Evolutionary conservation across 2,888 invertebrate genomes (phyloP), one percentile per base, ranked within the genome.

Genomic region (Napeogenes sylphis): DNA sequence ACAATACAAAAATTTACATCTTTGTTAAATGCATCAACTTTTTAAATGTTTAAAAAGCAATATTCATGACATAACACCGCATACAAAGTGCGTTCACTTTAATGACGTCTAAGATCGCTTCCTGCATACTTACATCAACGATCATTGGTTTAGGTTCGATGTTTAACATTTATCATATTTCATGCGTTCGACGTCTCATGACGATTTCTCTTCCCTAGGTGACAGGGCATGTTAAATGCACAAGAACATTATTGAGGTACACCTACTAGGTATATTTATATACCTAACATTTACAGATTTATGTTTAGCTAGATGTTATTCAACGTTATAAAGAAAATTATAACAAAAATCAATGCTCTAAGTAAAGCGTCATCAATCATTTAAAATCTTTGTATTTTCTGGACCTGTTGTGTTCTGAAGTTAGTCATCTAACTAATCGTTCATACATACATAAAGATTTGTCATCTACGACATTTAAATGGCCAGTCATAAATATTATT

Each of bases 141-240:
- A 58, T 69, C 67, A 61, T 68, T 66, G 72, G 68, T 55, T 58
- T 59, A 68, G 65, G 63, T 70, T 69, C 63, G 67, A 74, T 74
- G 78, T 75, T 77, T 79, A 87, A 89, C 87, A 87, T 88, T 89
- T 86, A 88, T 89, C 89, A 88, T 87, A 85, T 81, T 84, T 82
- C 84, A 84, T 80, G 75, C 71, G 72, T 83, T 87, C 84, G 86
- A 89, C 84, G 79, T 87, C 72, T 79, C 76, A 67, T 80, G 84
- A 82, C 82, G 83, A 78, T 85, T 84, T 87, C 86, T 88, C 87
- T 83, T 87, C 83, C 84, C 81, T 71, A 76, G 82, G 79, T 84
- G 85, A 87, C 87, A 85, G 84, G 80, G 71, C 73, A 72, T 68
- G 77, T 80, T 81, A 75, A 74, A 77, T 77, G 73, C 75, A 75